Evolutionary conservation across 2,113 vertebrate genomes (phyloP).

Genomic region (Chaetops frenatus): DNA sequence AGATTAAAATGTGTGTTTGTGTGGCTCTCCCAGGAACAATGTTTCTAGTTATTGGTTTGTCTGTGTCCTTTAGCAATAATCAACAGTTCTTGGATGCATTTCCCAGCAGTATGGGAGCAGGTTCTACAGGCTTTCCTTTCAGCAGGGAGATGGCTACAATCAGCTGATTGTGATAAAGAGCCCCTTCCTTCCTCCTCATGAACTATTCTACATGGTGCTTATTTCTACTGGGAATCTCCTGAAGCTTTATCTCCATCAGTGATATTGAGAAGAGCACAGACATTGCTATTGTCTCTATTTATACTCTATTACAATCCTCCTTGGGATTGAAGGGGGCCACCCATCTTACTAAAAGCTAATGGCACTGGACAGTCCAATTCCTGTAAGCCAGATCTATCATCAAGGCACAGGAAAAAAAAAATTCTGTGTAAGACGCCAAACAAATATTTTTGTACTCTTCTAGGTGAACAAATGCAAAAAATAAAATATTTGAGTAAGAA

Average conservation of each 20-base stretch:
- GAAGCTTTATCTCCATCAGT: not conserved
- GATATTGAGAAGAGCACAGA: not conserved
- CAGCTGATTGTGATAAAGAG: not conserved
- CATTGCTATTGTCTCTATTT: not conserved
- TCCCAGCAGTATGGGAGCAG: not conserved
- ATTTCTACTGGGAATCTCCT: not conserved
- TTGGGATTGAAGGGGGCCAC: not conserved
- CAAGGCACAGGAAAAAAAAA: not conserved
- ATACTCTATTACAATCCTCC: not conserved
- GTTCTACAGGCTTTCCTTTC: not conserved
- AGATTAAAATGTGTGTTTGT: not conserved
- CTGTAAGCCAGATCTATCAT: not conserved
- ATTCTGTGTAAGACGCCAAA: not conserved
- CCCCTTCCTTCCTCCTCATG: not conserved
- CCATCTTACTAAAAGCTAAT: not conserved
- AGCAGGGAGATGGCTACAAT: not conserved
- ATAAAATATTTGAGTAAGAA: not conserved
- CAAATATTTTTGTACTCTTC: not conserved
- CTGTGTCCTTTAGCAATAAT: not conserved
- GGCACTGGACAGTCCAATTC: not conserved
- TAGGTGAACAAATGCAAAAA: not conserved
- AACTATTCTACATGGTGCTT: not conserved
- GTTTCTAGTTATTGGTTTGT: not conserved
- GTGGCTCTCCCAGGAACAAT: not conserved
- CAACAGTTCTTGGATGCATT: not conserved